Evolutionary conservation across 2,113 vertebrate species (phyloP), one percentile per base, ranked within the genome.

Genomic region (Nothocercus julius): DNA sequence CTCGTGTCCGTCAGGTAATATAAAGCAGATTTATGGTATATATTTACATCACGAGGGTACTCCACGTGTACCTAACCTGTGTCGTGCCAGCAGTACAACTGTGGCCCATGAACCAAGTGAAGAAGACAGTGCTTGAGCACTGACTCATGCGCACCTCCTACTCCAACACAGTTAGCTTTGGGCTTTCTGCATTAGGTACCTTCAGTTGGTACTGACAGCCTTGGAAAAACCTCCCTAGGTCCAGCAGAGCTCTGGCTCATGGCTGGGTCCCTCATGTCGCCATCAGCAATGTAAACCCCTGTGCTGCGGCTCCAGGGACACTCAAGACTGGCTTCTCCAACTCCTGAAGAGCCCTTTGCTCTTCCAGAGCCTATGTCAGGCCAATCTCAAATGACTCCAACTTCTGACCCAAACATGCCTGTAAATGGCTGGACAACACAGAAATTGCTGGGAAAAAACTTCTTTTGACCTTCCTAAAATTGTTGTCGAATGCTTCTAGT

Each of bases 1-100:
- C 92, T 64, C 27, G 77, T 3, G 5, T 15, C 64, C 53, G 92
- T 84, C 85, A 67, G 59, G 74, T 72, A 93, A 90, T 67, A 94
- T 62, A 85, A 73, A 89, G 87, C 85, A 81, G 47, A 85, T 90
- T 75, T 76, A 51, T 5, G 17, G 69, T 2, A 2, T 1, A 4
- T 42, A 73, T 49, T 75, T n/a, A 19, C 74, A 82, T 24, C 45
- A 61, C 68, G 25, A 81, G 59, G 10, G 45, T 82, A 13, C 77
- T 85, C 27, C 63, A 44, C 42, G 72, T 45, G 10, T 7, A 11
- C 3, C 28, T 28, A 45, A 45, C 42, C 81, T 7, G 56, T 17
- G 49, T 34, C 6, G 5, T 2, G 30, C 17, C 58, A 87, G 74
- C 66, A 4, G 8, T 25, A 32, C 72, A 44, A 9, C 0, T 0